Evolutionary conservation across 2,888 invertebrate genomes (phyloP), one percentile per base, ranked within the genome.

Genomic region (Alsophila aescularia): DNA sequence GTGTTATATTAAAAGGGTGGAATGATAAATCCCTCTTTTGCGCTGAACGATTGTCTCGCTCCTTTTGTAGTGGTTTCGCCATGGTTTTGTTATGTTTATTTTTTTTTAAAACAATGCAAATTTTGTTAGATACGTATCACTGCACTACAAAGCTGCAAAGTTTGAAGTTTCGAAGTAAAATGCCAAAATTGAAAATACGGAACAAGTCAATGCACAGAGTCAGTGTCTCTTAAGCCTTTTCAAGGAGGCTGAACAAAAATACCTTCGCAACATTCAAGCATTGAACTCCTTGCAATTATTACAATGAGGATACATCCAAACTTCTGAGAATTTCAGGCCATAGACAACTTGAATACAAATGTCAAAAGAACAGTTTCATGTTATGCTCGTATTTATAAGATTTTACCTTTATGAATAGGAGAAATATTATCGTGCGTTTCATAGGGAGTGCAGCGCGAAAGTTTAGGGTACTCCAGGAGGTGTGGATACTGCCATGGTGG

Each of bases 401-500:
- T 72, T 75, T 76, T 72, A 78, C 58, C 69, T 79, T 72, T 76
- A 89, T 87, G 88, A 69, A 77, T 79, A 86, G 79, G 69, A 81
- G 74, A 74, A 90, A 85, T 65, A 74, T 87, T 71, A 69, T 88
- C 10, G 76, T 83, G 51, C 76, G 86, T 60, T 73, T 74, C 7
- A 62, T 90, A 64, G 81, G 85, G 37, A 60, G 64, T 39, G 63
- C 85, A 44, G 91, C 90, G 31, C 77, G 87, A 45, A 88, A 82
- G 65, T 90, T 89, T 52, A 77, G 91, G 63, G 73, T 78, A 2
- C 62, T 86, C 8, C 87, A 91, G 62, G 91, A 91, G 66, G 77
- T 80, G 67, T 91, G 90, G 87, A 79, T 90, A 32, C 62, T 89
- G 32, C 89, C 90, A 1, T 90, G 88, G 87, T 90, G 90, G 88